These are phyloP conservation scores for Craniophora ligustri DNA, from an alignment of 2,888 invertebrate genomes.

Conservation along the genomic window DNA sequence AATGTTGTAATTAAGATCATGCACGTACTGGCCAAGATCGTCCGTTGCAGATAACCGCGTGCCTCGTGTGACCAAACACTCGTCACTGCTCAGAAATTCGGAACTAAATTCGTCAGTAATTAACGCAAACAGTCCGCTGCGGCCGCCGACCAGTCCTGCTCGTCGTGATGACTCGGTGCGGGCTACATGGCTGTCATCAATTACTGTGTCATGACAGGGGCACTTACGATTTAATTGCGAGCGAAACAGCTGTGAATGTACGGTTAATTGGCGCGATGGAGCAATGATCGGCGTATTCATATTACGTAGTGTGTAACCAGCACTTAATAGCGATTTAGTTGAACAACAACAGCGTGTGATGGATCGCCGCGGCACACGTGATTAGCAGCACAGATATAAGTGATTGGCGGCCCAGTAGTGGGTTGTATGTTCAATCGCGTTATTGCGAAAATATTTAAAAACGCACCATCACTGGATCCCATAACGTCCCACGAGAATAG, in stretches of 20 bases:
- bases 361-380: neutral
- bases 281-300: neutral
- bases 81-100: slow-evolving; percentile 36
- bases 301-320: too few relatives aligned
- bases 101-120: slow-evolving; percentile 32
- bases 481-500: too few relatives aligned
- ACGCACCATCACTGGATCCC: too few relatives aligned
- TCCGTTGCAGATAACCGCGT: slow-evolving; percentile 9
- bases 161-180: neutral
- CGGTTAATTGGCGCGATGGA: slow-evolving; percentile 11
- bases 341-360: neutral
- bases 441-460: too few relatives aligned
- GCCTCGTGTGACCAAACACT: slow-evolving; percentile 1
- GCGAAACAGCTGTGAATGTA: slow-evolving; percentile 21
- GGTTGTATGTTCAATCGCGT: neutral
- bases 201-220: slow-evolving; percentile 4
- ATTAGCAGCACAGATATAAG: neutral
- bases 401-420: neutral
- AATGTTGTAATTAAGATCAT: slow-evolving; percentile 12
- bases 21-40: too few relatives aligned
- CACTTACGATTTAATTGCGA: slow-evolving; percentile 6
- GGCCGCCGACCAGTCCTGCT: neutral
- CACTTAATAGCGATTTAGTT: neutral
- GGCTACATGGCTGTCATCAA: slow-evolving; percentile 1
- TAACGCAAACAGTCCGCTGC: slow-evolving; percentile 9